A percentile compares a stretch with the other conserved stretches of the same genome.
Conservation (phyloP, 2,113 vertebrate species). For the Daboia siamensis region DNA sequence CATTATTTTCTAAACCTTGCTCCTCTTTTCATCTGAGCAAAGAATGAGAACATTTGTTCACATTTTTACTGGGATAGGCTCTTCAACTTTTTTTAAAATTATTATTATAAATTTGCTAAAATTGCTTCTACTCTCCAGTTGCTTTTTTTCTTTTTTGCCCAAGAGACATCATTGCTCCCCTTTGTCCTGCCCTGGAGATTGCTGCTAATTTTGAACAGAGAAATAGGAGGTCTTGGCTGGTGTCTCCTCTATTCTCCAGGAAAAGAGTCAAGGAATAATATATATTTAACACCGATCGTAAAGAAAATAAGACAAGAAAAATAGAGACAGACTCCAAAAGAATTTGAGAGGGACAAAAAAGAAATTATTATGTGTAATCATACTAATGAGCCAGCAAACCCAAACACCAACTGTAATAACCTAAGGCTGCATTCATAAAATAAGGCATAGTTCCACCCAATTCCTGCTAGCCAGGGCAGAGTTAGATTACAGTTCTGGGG, state of each 20-base stretch:
- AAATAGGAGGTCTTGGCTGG: not conserved
- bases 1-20: not conserved
- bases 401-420: not conserved
- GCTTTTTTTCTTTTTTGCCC: not conserved
- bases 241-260: not conserved
- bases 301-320: not conserved
- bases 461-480: not conserved
- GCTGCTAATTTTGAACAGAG: not conserved
- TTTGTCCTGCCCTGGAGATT: not conserved
- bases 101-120: not conserved
- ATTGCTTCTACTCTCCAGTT: not conserved
- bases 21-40: not conserved
- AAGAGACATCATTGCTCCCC: not conserved
- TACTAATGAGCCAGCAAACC: not conserved
- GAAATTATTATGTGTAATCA: slow-evolving; percentile 36
- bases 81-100: not conserved
- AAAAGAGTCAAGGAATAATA: not conserved
- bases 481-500: too few species aligned
- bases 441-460: not conserved
- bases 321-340: slow-evolving; percentile 47
- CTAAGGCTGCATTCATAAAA: not conserved
- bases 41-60: not conserved
- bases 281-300: not conserved
- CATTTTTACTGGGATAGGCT: not conserved
- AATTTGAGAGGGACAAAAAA: slow-evolving; percentile 57